Evolutionary conservation across 2,888 invertebrate genomes (phyloP).

Genomic region (Tortrix viridana): DNA sequence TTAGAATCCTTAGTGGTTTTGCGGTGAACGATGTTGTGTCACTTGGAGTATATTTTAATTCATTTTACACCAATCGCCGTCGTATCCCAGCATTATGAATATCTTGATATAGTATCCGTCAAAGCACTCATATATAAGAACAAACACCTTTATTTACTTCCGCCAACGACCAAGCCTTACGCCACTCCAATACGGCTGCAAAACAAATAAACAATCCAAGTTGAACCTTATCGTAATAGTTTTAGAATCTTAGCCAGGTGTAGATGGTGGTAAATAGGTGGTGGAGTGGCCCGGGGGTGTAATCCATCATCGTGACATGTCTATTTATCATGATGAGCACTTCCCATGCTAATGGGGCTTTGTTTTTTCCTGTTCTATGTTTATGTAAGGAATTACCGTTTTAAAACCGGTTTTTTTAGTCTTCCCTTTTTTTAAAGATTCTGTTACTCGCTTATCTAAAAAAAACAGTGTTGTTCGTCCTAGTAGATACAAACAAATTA

Average conservation of each 20-base stretch:
- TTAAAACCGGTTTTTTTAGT: conserved; percentile 1
- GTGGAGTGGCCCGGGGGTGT: conserved; percentile 58
- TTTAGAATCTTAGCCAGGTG: not conserved
- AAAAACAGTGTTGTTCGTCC: too few relatives aligned
- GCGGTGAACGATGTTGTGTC: too few relatives aligned
- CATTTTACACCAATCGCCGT: not conserved
- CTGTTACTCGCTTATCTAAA: too few relatives aligned
- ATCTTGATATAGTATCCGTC: conserved; percentile 6
- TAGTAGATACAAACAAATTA: too few relatives aligned
- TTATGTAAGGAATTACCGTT: conserved; percentile 28
- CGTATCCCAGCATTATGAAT: not conserved
- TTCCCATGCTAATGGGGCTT: conserved; percentile 73
- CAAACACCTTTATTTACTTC: conserved; percentile 28
- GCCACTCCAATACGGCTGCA: not conserved
- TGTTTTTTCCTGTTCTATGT: conserved; percentile 55
- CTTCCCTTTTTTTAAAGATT: not conserved
- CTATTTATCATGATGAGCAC: conserved; percentile 82
- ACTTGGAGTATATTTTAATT: too few relatives aligned
- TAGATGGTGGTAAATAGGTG: conserved; percentile 47
- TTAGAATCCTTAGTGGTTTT: too few relatives aligned
- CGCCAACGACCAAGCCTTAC: conserved; percentile 7
- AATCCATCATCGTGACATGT: conserved; percentile 81
- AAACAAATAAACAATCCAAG: conserved; percentile 42
- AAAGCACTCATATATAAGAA: conserved; percentile 22
- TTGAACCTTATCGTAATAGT: conserved; percentile 42